A percentile compares a stretch with the other conserved stretches of the same genome.
Evolutionary conservation across 2,797 vertebrate species (phyloP).

Genomic region (Danio albolineatus): DNA sequence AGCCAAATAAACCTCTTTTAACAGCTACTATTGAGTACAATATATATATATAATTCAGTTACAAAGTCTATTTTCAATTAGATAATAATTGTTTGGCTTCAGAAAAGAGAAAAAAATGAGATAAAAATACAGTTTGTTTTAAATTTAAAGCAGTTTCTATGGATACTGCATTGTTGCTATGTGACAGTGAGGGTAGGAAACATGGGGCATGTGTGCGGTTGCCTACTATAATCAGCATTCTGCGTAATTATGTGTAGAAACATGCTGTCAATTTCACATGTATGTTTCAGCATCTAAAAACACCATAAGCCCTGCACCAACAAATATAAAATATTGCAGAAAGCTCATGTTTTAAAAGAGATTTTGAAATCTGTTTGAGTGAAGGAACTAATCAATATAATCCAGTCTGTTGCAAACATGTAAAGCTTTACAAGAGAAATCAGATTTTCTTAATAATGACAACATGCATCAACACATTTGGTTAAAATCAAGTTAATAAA

Average conservation of each 20-base stretch:
- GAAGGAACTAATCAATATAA: not conserved
- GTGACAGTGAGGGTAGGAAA: slow-evolving; percentile 62
- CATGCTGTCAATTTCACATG: slow-evolving; percentile 17
- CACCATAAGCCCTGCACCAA: not conserved
- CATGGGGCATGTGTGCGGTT: slow-evolving; percentile 57
- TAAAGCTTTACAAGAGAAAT: not conserved
- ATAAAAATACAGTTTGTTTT: slow-evolving; percentile 70
- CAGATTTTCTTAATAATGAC: not conserved
- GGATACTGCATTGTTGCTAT: slow-evolving; percentile 76
- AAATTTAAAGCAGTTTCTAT: slow-evolving; percentile 76
- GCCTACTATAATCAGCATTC: slow-evolving; percentile 42
- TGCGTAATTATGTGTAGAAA: slow-evolving; percentile 41
- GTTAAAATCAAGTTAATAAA: not conserved
- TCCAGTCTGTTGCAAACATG: not conserved
- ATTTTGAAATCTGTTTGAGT: not conserved
- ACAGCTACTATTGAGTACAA: not conserved
- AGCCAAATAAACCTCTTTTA: not conserved
- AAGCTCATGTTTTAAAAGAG: not conserved
- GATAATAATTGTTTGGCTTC: slow-evolving; percentile 43
- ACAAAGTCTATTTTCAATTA: slow-evolving; percentile 56
- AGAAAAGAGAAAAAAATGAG: slow-evolving; percentile 25
- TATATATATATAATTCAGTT: not conserved
- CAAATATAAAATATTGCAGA: not conserved
- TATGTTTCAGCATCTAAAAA: not conserved
- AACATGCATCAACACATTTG: not conserved